phyloP scores from a whole-genome alignment of 2,888 invertebrate species.

The Drosophila recens region DNA sequence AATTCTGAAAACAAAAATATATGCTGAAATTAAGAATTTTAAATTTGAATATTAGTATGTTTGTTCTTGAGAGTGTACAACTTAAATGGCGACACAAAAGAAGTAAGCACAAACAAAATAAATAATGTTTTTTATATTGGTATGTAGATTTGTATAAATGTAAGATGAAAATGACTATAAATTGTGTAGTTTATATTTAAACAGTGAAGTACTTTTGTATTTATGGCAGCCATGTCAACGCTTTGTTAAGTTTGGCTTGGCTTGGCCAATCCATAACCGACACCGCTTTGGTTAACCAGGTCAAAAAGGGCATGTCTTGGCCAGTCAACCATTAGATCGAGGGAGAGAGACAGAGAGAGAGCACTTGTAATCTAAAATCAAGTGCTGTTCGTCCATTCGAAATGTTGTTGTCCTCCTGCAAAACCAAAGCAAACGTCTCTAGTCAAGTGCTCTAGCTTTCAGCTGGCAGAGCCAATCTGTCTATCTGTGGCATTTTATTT shows the following conservation, averaged over 20 bases:
- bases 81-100: neutral
- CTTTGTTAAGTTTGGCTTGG: conserved; percentile 9
- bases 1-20: neutral
- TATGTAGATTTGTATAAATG: neutral
- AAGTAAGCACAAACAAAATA: conserved; percentile 3
- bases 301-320: conserved; percentile 21
- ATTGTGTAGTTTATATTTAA: conserved; percentile 16
- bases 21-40: neutral
- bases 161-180: conserved; percentile 4
- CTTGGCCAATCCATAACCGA: conserved; percentile 1
- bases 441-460: conserved; percentile 41
- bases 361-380: conserved; percentile 57
- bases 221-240: conserved; percentile 32
- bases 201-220: conserved; percentile 20
- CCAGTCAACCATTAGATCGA: conserved; percentile 45
- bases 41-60: neutral
- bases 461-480: conserved; percentile 53
- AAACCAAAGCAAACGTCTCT: conserved; percentile 33
- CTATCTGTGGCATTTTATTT: conserved; percentile 70
- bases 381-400: conserved; percentile 48
- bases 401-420: conserved; percentile 49
- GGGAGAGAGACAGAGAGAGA: conserved; percentile 5
- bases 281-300: conserved; percentile 9
- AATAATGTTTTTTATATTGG: conserved; percentile 4
- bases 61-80: neutral